A percentile compares a stretch with the other conserved stretches of the same genome.
These are phyloP conservation scores for Drosophila hamatofila DNA, from an alignment of 2,888 invertebrate genomes.

Conservation along the genomic window DNA sequence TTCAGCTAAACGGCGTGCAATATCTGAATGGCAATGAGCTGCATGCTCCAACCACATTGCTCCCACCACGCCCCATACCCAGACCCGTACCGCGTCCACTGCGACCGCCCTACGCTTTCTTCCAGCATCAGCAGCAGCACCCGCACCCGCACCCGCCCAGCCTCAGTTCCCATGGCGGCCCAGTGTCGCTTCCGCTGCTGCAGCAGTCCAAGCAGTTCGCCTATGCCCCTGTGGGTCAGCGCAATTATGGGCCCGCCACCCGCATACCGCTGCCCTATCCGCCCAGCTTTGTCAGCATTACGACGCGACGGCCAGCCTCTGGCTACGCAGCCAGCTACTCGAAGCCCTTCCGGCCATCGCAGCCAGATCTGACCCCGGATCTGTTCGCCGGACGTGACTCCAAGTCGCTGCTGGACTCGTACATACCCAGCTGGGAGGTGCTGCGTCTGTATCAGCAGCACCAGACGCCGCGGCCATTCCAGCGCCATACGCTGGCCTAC, in stretches of 20 bases:
- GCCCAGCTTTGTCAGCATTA: slow-evolving; percentile 83
- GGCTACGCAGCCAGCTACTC: slow-evolving; percentile 24
- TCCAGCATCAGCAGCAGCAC: slow-evolving; percentile 14
- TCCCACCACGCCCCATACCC: slow-evolving; percentile 38
- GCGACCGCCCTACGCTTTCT: slow-evolving; percentile 51
- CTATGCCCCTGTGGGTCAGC: slow-evolving; percentile 76
- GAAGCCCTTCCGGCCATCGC: slow-evolving; percentile 66
- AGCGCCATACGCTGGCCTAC: slow-evolving; percentile 62
- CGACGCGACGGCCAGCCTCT: slow-evolving; percentile 62
- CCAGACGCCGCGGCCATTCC: slow-evolving; percentile 43
- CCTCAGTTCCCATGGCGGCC: slow-evolving; percentile 20
- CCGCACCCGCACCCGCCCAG: background rate
- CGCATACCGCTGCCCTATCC: slow-evolving; percentile 79
- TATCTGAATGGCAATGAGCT: slow-evolving; percentile 59
- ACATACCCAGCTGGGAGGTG: slow-evolving; percentile 87
- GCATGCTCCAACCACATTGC: slow-evolving; percentile 9
- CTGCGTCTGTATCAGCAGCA: slow-evolving; percentile 74
- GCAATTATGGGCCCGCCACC: slow-evolving; percentile 51
- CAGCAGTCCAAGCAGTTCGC: slow-evolving; percentile 82
- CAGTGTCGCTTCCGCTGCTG: slow-evolving; percentile 20
- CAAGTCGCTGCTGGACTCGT: slow-evolving; percentile 87
- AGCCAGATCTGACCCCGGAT: slow-evolving; percentile 73
- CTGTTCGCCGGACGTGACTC: slow-evolving; percentile 83
- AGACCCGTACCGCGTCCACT: slow-evolving; percentile 31
- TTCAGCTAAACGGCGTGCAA: slow-evolving; percentile 59